phyloP scores from a whole-genome alignment of 2,113 vertebrate genomes.

The Pyrgilauda ruficollis region DNA sequence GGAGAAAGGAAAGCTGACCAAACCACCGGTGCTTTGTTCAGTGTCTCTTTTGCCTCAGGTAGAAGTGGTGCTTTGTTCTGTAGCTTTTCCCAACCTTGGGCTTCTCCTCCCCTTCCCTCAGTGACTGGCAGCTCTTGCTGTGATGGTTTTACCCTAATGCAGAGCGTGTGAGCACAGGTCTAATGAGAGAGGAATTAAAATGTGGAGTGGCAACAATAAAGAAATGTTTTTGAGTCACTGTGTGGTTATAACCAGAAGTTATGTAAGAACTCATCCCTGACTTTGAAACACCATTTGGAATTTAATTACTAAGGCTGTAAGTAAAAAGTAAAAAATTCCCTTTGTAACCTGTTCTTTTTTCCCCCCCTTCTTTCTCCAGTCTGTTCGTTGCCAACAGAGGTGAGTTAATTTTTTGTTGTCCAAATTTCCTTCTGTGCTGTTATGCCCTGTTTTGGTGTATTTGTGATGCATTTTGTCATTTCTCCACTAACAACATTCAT shows the following conservation, averaged over 20 bases:
- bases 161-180: neutral
- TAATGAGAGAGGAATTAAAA: neutral
- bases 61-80: neutral
- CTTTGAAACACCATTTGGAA: neutral
- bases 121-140: neutral
- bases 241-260: neutral
- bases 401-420: conserved; percentile 63
- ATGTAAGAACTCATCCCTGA: neutral
- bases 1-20: neutral
- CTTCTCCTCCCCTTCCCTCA: neutral
- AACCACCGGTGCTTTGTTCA: rapidly evolving
- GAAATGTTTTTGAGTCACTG: neutral
- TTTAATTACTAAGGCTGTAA: neutral
- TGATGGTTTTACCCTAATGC: neutral
- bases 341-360: neutral
- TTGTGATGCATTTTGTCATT: neutral
- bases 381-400: conserved; percentile 84
- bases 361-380: conserved; percentile 57
- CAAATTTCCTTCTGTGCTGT: neutral
- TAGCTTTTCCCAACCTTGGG: neutral
- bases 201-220: neutral
- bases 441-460: neutral
- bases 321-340: neutral
- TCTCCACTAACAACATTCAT: neutral
- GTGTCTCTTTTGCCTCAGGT: neutral